phyloP scores from a whole-genome alignment of 1,140 invertebrate genomes.

The Drosophila micromelanica region DNA sequence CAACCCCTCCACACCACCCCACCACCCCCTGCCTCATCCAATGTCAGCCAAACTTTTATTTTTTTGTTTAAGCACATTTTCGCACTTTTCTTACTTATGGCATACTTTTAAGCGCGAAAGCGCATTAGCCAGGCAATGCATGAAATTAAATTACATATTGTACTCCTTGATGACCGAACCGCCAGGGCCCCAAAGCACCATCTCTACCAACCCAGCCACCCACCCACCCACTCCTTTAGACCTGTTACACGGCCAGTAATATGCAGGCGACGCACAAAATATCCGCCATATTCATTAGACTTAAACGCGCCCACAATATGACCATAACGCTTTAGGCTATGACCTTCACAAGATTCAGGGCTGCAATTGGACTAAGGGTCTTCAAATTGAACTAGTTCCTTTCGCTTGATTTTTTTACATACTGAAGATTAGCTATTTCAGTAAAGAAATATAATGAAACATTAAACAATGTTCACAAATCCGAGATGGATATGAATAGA shows the following conservation, averaged over 20 bases:
- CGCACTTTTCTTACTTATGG: slow-evolving; percentile 76
- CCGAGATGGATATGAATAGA: too few species aligned
- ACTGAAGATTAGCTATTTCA: too few species aligned
- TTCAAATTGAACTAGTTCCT: not conserved
- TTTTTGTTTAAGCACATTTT: slow-evolving; percentile 79
- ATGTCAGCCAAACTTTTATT: slow-evolving; percentile 56
- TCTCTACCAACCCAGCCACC: not conserved
- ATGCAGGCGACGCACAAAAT: slow-evolving; percentile 28
- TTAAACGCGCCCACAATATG: slow-evolving; percentile 14
- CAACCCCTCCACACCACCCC: slow-evolving; percentile 19
- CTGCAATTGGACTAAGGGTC: not conserved
- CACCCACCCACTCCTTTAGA: not conserved
- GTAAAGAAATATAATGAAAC: too few species aligned
- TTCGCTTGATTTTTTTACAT: too few species aligned
- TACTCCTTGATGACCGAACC: slow-evolving; percentile 29
- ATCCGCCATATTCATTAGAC: slow-evolving; percentile 41
- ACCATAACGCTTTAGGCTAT: slow-evolving; percentile 39
- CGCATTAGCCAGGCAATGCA: slow-evolving; percentile 81
- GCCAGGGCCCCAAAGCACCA: not conserved
- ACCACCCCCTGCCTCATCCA: slow-evolving; percentile 5
- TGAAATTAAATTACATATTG: slow-evolving; percentile 79
- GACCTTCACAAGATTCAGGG: slow-evolving; percentile 31
- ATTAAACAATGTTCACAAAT: too few species aligned
- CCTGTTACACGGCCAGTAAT: not conserved
- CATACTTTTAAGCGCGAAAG: slow-evolving; percentile 77